A percentile compares a stretch with the other conserved stretches of the same genome.
Conservation (phyloP, 2,888 invertebrate genomes). For the Hipparchia semele region DNA sequence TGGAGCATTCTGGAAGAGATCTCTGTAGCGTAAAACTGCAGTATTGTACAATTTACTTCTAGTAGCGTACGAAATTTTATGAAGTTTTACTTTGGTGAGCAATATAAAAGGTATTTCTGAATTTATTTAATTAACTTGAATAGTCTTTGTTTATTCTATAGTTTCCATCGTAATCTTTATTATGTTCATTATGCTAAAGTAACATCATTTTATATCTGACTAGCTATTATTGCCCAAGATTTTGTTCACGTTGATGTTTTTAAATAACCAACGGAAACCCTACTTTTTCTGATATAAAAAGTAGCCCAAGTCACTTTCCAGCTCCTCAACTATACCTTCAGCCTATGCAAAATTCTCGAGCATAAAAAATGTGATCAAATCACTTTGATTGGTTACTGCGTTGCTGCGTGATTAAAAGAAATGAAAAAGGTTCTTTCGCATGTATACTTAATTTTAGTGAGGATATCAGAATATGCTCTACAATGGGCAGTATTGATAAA, state of each 20-base stretch:
- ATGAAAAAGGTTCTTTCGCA: too few species aligned
- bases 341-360: too few species aligned
- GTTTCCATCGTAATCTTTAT: neutral
- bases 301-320: too few species aligned
- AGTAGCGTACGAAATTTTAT: neutral
- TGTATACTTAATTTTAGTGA: too few species aligned
- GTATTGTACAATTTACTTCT: slow-evolving; percentile 1
- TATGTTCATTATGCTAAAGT: neutral
- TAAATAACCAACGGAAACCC: too few species aligned
- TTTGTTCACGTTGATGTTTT: too few species aligned
- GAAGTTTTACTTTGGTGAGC: neutral
- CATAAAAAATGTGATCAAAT: too few species aligned
- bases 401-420: too few species aligned
- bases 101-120: neutral
- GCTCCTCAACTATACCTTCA: too few species aligned
- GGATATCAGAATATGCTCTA: neutral
- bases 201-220: neutral
- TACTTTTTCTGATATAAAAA: too few species aligned
- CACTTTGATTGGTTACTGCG: too few species aligned
- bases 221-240: too few species aligned
- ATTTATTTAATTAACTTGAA: neutral
- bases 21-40: neutral
- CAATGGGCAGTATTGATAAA: slow-evolving; percentile 53
- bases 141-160: neutral
- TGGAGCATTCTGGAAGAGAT: slow-evolving; percentile 5